Evolutionary conservation across 2,113 vertebrate species (phyloP), one percentile per base, ranked within the genome.

Genomic region (Lanius collurio): DNA sequence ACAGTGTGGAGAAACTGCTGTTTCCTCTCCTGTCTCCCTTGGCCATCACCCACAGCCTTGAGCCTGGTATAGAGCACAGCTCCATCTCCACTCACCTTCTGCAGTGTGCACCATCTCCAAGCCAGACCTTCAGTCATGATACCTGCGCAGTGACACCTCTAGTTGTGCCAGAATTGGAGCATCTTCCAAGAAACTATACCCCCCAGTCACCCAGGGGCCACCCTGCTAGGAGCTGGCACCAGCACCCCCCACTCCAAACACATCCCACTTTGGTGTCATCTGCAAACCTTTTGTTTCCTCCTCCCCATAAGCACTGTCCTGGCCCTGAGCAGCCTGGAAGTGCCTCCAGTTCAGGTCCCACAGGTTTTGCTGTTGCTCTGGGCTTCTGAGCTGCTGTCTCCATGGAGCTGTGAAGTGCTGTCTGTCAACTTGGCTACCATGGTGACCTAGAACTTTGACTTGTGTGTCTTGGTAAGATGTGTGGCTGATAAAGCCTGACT

Each of bases 41-140:
- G 52, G 37, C 35, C 8, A 3, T 49, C 67, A 39, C 7, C 21
- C 42, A 33, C 24, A 70, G 65, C 49, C 75, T 47, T 20, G 33
- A 56, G 31, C 23, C 44, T 44, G 44, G 16, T 21, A 8, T 3
- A 44, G 28, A 59, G 28, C 17, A 65, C 55, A 56, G 42, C 11
- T 49, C 42, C 26, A 53, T 24, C 41, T 65, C 37, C 10, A 10
- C 21, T 68, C 52, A n/a, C 19, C n/a, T 83, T 15, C 57, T 57
- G 35, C 24, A 28, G 13, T 0, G 0, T 49, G 50, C 23, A 60
- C n/a, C n/a, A 16, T 23, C 33, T 73, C 63, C 50, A 49, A 15
- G 42, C 10, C 39, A 73, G 63, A 50, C 28, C 41, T 73, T 68
- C 26, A 71, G 37, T n/a, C 2, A 0, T 27, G 62, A 41, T 27